These are phyloP conservation scores for Sebastes itinus DNA, from an alignment of 2,797 vertebrate genomes.

Conservation along the genomic window DNA sequence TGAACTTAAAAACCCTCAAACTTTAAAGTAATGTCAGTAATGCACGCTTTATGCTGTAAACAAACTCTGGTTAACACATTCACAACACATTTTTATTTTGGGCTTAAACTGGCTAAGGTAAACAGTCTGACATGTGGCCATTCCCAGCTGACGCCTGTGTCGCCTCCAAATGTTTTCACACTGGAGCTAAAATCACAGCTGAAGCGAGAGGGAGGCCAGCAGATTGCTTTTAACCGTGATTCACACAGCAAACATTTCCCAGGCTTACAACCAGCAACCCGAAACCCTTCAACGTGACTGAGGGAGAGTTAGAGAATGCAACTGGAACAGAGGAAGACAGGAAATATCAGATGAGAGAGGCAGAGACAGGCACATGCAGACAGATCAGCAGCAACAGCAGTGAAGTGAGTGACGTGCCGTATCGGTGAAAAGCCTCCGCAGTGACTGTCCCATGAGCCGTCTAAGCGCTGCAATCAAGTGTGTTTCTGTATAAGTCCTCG, in stretches of 20 bases:
- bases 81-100: neutral
- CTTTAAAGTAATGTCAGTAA: neutral
- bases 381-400: slow-evolving; percentile 18
- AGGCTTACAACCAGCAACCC: slow-evolving; percentile 16
- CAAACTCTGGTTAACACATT: neutral
- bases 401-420: slow-evolving; percentile 16
- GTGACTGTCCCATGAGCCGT: slow-evolving; percentile 5
- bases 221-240: slow-evolving; percentile 16
- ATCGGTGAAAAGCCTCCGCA: slow-evolving; percentile 31
- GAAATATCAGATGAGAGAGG: slow-evolving; percentile 21
- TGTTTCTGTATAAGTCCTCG: neutral
- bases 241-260: slow-evolving; percentile 31
- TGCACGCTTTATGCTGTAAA: neutral
- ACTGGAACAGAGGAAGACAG: neutral
- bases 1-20: neutral
- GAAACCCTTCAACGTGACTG: neutral
- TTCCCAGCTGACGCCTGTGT: neutral
- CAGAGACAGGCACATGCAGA: slow-evolving; percentile 8
- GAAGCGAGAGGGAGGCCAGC: neutral
- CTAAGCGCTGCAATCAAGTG: slow-evolving; percentile 10
- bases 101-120: neutral
- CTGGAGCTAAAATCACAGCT: slow-evolving; percentile 23
- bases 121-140: neutral
- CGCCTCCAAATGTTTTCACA: neutral
- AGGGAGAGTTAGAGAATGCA: neutral